Base-by-base conservation (phyloP, 1,140 invertebrate genomes). In the Tribolium castaneum region DNA sequence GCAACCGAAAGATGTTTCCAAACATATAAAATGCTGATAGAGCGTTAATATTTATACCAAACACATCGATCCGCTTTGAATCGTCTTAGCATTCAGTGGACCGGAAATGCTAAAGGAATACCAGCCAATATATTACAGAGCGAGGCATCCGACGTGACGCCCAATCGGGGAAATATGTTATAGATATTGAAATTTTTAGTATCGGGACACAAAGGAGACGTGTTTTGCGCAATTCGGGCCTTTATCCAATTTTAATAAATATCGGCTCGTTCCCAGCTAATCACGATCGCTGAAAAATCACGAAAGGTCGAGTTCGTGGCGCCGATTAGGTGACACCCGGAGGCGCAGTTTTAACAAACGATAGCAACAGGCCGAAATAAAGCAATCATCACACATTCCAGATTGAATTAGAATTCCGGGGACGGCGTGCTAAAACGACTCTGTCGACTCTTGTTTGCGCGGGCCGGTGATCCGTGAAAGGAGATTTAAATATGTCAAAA, bases 1-100 rank as follows among this genome's bases (percentile, higher is more conserved):
- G 71, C 75, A 62, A 76, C 80, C 50, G 77, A 75, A 77, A 77
- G 77, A 80, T 82, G 79, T 82, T 82, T 82, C 54, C 79, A 82
- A 80, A 82, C 81, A 80, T 79, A 80, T 82, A 80, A 80, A 82
- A 80, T 80, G 81, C 81, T 82, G 79, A 82, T 80, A 73, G 19
- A 25, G 75, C 79, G 75, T 80, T 81, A 79, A 81, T 80, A 81
- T 80, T 80, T 78, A 80, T 78, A 78, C 66, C 70, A 76, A 80
- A 76, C 73, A 25, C 72, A 80, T 76, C 62, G 77, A 76, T 76
- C 39, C 45, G 75, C 56, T 70, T 77, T 70, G 75, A 56, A 51
- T 52, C 75, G 75, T 77, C 75, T 71, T 77, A 71, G 75, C 49
- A 71, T 50, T 71, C 75, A 39, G 22, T 77, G 59, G 62, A 77